These are phyloP conservation scores for Lepilemur septentrionalis DNA, from an alignment of 2,797 vertebrate genomes.

Conservation along the genomic window DNA sequence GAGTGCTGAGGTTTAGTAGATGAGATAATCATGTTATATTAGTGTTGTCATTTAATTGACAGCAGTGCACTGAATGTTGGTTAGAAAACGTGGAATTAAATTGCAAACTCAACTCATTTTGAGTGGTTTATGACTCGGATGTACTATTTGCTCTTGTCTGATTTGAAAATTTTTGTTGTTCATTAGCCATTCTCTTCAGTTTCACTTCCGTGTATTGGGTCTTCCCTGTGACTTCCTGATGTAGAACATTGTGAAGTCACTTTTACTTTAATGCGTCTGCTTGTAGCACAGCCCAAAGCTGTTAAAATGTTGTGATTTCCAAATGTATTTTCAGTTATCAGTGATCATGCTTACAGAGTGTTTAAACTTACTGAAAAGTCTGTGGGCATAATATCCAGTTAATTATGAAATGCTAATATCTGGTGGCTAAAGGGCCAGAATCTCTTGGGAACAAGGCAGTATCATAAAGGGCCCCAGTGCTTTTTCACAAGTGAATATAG, in stretches of 20 bases:
- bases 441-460: neutral
- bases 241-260: neutral
- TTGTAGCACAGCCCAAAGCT: neutral
- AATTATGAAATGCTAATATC: neutral
- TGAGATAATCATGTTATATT: neutral
- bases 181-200: neutral
- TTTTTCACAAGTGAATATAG: neutral
- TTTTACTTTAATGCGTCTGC: neutral
- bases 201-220: neutral
- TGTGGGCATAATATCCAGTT: neutral
- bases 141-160: neutral
- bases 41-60: neutral
- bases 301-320: neutral
- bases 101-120: neutral
- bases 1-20: neutral
- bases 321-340: neutral
- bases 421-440: neutral
- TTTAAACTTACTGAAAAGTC: neutral
- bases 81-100: neutral
- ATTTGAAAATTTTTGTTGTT: neutral
- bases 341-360: neutral
- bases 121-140: neutral
- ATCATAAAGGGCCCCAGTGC: neutral
- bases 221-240: neutral
- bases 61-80: neutral